Base-by-base conservation (phyloP, 2,888 invertebrate genomes). In the Caenorhabditis japonica region DNA sequence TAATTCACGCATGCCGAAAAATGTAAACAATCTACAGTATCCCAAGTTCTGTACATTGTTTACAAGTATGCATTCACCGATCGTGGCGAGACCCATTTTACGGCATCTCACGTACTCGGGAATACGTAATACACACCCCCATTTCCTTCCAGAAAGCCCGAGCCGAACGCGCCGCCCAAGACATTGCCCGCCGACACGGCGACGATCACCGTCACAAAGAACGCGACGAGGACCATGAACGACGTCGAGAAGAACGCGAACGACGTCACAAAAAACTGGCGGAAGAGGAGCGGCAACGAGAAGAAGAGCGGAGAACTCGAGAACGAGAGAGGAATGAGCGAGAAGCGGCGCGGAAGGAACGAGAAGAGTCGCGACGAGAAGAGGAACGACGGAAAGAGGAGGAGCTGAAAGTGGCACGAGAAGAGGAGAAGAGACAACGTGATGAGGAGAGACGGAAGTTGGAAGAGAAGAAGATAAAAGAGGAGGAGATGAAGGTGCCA, bases 401-500 rank as follows among this genome's bases (percentile, higher is more conserved):
- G 7, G 52, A 58, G 33, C 34, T n/a, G 33, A 44, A 23, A 38
- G 38, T 25, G 23, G 7, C 5, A 10, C 5, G 30, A 10, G 30
- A 41, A 49, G 60, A 41, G 25, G 52, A 55, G 41, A 39, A 25
- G 27, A 23, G 39, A 19, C 21, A 49, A 30, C 27, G 33, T 17
- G 59, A 52, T 17, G 51, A 52, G 8, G 56, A 49, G 23, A 39
- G 7, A n/a, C 43, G 19, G 43, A 49, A 25, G 15, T 17, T n/a
- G 19, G 51, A 46, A 15, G 49, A 58, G 19, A 58, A 33, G 23
- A 38, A n/a, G 15, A 13, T 36, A 15, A 68, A 52, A 33, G 51
- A 52, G 46, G 62, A 62, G 39, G 59, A 64, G 8, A 61, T 52
- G 60, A 44, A 49, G n/a, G 30, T 69, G 13, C 75, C 75, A n/a